Conservation (phyloP, 2,888 invertebrate genomes). For the Agriopis aurantiaria region DNA sequence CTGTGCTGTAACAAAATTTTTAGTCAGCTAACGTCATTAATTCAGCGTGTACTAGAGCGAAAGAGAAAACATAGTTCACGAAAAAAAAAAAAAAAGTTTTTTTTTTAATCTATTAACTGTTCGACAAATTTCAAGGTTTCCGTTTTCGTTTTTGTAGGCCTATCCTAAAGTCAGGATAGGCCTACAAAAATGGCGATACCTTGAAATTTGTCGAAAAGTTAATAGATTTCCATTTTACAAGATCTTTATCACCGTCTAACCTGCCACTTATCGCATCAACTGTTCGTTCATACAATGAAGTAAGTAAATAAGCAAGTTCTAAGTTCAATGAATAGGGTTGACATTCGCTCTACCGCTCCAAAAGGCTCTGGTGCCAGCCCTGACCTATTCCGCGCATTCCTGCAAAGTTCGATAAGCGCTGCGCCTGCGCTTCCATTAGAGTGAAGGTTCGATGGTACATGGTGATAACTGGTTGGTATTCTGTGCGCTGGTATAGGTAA, state of each 20-base stretch:
- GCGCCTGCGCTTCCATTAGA: slow-evolving; percentile 38
- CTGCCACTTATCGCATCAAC: slow-evolving; percentile 9
- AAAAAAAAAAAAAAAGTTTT: no score
- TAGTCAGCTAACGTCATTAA: no score
- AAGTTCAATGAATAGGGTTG: slow-evolving; percentile 54
- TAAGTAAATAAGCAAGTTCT: not conserved
- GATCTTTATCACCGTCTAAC: not conserved
- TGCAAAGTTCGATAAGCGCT: slow-evolving; percentile 37
- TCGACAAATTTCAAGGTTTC: no score
- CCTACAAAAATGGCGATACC: not conserved
- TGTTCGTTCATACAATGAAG: slow-evolving; percentile 47
- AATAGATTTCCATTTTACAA: not conserved
- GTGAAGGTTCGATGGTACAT: slow-evolving; percentile 38
- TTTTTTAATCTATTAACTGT: no score
- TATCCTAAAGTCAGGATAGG: no score
- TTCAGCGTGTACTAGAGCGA: not conserved
- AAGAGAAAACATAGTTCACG: not conserved
- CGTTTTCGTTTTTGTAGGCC: no score
- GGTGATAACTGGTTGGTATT: not conserved
- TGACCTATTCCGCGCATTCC: slow-evolving; percentile 56
- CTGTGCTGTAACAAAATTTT: no score
- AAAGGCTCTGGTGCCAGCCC: slow-evolving; percentile 50
- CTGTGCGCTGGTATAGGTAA: not conserved
- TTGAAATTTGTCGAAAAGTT: not conserved
- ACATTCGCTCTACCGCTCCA: slow-evolving; percentile 51